A percentile compares a stretch with the other conserved stretches of the same genome.
phyloP scores from a whole-genome alignment of 2,888 invertebrate genomes.

The Papilio elwesi region DNA sequence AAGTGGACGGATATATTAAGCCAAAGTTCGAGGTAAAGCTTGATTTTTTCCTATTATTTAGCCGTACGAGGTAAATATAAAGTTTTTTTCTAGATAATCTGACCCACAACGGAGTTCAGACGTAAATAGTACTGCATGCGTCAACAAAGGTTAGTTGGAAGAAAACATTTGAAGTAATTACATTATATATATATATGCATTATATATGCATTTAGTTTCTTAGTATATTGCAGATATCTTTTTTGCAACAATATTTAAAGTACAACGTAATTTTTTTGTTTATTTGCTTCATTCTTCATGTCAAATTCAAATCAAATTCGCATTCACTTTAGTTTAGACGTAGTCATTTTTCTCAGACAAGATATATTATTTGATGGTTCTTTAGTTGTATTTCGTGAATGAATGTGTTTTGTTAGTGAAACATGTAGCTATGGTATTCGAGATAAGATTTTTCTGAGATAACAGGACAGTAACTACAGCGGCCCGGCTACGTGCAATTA shows the following conservation, averaged over 20 bases:
- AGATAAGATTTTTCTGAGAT: slow-evolving; percentile 25
- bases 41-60: slow-evolving; percentile 75
- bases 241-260: no score
- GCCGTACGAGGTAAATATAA: slow-evolving; percentile 67
- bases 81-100: slow-evolving; percentile 50
- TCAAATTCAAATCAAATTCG: no score
- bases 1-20: slow-evolving; percentile 68
- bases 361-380: slow-evolving; percentile 71
- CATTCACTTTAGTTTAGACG: no score
- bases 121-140: background rate
- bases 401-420: slow-evolving; percentile 38
- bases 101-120: background rate
- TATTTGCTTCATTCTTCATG: no score
- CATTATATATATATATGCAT: no score
- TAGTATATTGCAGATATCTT: no score
- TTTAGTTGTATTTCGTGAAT: slow-evolving; percentile 65
- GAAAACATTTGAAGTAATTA: background rate
- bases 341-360: no score
- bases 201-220: no score
- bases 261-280: no score
- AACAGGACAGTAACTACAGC: slow-evolving; percentile 38
- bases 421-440: slow-evolving; percentile 35
- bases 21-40: slow-evolving; percentile 49
- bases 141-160: background rate
- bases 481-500: slow-evolving; percentile 37